Base-by-base conservation (phyloP, 2,113 vertebrate genomes). In the Naja naja region DNA sequence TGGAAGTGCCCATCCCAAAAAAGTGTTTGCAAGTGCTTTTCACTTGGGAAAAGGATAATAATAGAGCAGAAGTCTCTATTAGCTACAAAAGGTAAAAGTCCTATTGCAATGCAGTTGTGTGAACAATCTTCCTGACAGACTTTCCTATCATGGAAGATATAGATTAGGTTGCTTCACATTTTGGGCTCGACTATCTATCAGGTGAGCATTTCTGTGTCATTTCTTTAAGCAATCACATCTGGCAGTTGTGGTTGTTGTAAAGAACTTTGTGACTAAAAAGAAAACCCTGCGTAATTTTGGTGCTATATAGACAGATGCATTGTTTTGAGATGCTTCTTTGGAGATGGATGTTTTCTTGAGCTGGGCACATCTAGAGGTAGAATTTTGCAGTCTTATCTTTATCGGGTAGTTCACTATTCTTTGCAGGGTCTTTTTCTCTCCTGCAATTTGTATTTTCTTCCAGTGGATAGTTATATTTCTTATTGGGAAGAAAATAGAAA, bases 311-410 rank as follows among this genome's bases (percentile, higher is more conserved):
- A 85, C 56, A 86, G 92, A 20, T 55, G 2, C 47, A 30, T 95
- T 10, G 2, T 91, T 92, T 94, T 94, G 45, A 94, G 87, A 90
- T 39, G 39, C 22, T 20, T 3, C 90, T 69, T 69, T 74, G 49
- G n/a, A 81, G 3, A 90, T 81, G 88, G 56, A 56, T 3, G 1
- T 6, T 92, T 94, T 93, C 87, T 94, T 52, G 54, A 7, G n/a
- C 47, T 92, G 58, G 93, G 60, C 23, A 90, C 3, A 1, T 12
- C 27, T 22, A 91, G 58, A 52, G 39, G 39, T 86, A 96, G 53
- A 91, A 10, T 30, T 14, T 43, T 92, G 39, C 0, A 0, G 89
- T 53, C 23, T 92, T 0, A 88, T 95, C 87, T 91, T 91, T 18
- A 45, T 92, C 64, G 92, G 27, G 90, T n/a, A 18, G 92, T 74